Base-by-base conservation (phyloP, 2,113 vertebrate species). In the Gobius niger region DNA sequence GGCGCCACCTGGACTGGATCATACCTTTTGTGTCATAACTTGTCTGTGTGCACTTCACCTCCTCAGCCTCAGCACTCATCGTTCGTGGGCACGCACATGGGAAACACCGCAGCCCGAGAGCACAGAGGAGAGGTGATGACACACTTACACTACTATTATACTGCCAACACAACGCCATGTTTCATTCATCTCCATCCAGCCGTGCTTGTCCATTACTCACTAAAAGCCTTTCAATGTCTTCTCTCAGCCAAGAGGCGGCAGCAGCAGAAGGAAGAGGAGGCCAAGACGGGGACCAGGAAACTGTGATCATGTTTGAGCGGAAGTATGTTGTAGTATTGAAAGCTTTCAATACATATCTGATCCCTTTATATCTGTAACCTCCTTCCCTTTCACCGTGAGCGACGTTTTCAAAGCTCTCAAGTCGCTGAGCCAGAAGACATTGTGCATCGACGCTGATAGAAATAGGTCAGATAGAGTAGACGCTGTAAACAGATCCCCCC, bases 311-410 rank as follows among this genome's bases (percentile, higher is more conserved):
- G 77, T 92, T 88, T 68, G 89, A 92, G 77, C 87, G 73, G 70
- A 89, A 90, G 92, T 93, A 84, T 90, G 90, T 89, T 73, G 69
- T 70, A 65, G 24, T 76, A 69, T 76, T 82, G 65, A 81, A 74
- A 82, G 78, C 75, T 44, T 46, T 2, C 40, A 49, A 46, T 71
- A 62, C 8, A 50, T 15, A 44, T 66, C 63, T 63, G 63, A 53
- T 71, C 54, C 75, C 76, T 78, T 87, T 84, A 80, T 78, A 56
- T 79, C 68, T 40, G 5, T 81, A 78, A 78, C 84, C 81, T 71
- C 63, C 57, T 80, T 67, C 63, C 67, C 50, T 81, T 81, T 82
- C 74, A 68, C 82, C 42, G 24, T 2, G 15, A 50, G 53, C 47
- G 67, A 81, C 70, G 46, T 70, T 78, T 81, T 56, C 67, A 61